Evolutionary conservation across 2,888 invertebrate species (phyloP).

Genomic region (Hydrotaea diabolus): DNA sequence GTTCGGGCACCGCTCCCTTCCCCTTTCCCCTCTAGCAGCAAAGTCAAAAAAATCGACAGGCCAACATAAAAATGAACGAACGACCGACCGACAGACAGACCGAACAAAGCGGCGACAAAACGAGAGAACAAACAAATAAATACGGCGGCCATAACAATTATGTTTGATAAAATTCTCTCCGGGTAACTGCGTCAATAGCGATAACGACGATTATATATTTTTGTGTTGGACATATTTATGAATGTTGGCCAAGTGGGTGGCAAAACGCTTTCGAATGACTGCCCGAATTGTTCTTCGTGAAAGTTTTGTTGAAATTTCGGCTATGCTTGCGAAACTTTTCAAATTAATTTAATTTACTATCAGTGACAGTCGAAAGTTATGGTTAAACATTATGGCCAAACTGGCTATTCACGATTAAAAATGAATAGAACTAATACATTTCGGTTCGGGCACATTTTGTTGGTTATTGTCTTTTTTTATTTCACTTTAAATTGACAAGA

Average conservation of each 20-base stretch:
- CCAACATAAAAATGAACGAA: background rate
- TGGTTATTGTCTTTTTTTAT: too few species aligned
- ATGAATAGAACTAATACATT: too few species aligned
- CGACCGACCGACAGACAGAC: background rate
- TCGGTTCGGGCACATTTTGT: too few species aligned
- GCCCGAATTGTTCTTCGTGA: background rate
- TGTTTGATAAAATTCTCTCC: background rate
- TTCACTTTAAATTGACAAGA: too few species aligned
- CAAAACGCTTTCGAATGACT: background rate
- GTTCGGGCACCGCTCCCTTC: too few species aligned
- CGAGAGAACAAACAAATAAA: background rate
- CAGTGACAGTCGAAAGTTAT: background rate
- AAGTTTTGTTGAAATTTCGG: background rate
- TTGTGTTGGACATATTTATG: background rate
- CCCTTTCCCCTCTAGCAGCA: too few species aligned
- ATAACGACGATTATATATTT: background rate
- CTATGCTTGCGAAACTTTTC: background rate
- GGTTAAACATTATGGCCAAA: background rate
- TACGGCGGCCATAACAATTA: constrained; percentile 3
- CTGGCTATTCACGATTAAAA: background rate
- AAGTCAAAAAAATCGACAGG: background rate
- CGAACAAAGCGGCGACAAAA: too few species aligned
- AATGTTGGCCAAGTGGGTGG: background rate
- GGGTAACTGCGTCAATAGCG: background rate
- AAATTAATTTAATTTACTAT: background rate